Base-by-base conservation (phyloP, 2,888 invertebrate species). In the Caenorhabditis sulstoni region DNA sequence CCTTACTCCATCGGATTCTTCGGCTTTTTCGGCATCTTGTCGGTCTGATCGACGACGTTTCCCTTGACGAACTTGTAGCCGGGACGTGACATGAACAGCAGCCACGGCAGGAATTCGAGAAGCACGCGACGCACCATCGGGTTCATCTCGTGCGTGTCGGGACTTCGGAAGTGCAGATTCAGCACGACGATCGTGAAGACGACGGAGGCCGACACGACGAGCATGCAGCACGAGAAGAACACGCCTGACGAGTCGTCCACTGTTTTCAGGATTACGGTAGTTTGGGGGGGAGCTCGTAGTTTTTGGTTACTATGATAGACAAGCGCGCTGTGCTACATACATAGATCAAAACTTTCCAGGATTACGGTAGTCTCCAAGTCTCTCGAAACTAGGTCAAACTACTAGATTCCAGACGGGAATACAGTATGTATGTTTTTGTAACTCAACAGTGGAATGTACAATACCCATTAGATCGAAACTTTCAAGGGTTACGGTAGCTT, bases 141-240 rank as follows among this genome's bases (percentile, higher is more conserved):
- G 23, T 77, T 81, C 88, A 89, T 89, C 44, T 82, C 82, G 73
- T 88, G 87, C 18, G 87, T 87, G 53, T 89, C 88, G 0, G 86
- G 81, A 44, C 81, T 81, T 37, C 88, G 67, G 68, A 86, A 87
- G 73, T 89, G 88, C 8, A 89, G 80, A 62, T 88, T 88, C 23
- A 88, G 74, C n/a, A 88, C 85, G 39, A 89, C 83, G 14, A 89
- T 88, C 16, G 87, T 88, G 81, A 88, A 88, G 16, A 89, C 86
- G 23, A 89, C 89, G 8, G 88, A 88, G 14, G 87, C 86, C 1
- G 87, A 82, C 9, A 87, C 85, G n/a, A 89, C 85, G 35, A 87
- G 71, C 89, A 89, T 89, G 65, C 87, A 87, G 47, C 86, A 87
- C 12, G 87, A 85, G 83, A 89, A 89, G 78, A 88, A 89, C 16